A percentile compares a stretch with the other conserved stretches of the same genome.
Conservation (phyloP, 2,113 vertebrate genomes). For the Oncorhynchus kisutch region DNA sequence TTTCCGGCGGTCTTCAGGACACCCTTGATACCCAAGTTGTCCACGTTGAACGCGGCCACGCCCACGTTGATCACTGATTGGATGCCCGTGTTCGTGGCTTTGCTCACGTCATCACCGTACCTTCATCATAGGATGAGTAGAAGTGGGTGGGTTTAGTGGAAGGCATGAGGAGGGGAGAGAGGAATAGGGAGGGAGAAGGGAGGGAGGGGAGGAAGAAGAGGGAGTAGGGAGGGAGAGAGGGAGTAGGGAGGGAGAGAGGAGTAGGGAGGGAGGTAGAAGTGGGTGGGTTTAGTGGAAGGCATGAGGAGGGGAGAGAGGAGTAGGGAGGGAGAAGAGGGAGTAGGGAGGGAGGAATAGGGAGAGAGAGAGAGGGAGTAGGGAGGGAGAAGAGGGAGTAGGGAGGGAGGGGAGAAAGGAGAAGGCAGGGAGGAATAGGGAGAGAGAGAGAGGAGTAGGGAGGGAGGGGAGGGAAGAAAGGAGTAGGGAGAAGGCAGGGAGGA, state of each 20-base stretch:
- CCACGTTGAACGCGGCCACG: slow-evolving; percentile 83
- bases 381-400: too few relatives aligned
- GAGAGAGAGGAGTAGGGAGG: too few relatives aligned
- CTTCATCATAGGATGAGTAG: slow-evolving; percentile 68
- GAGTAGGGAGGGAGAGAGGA: too few relatives aligned
- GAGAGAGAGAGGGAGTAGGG: too few relatives aligned
- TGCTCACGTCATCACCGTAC: slow-evolving; percentile 83
- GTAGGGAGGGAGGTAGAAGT: slow-evolving; percentile 10
- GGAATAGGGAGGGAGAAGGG: not conserved
- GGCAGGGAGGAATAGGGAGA: too few relatives aligned
- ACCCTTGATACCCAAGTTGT: slow-evolving; percentile 83
- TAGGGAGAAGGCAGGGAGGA: too few relatives aligned
- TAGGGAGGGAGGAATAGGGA: too few relatives aligned
- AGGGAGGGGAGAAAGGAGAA: too few relatives aligned
- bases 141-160: slow-evolving; percentile 17
- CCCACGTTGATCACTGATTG: slow-evolving; percentile 85
- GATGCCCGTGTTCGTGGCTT: slow-evolving; percentile 81
- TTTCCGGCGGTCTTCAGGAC: slow-evolving; percentile 82
- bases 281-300: slow-evolving; percentile 10
- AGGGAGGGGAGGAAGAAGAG: too few relatives aligned
- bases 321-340: too few relatives aligned
- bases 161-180: not conserved
- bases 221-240: too few relatives aligned
- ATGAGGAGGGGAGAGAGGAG: not conserved
- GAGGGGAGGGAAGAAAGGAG: too few relatives aligned